A percentile compares a stretch with the other conserved stretches of the same genome.
These are phyloP conservation scores for Brachynemurus nebulosus DNA, from an alignment of 2,888 invertebrate species.

Conservation along the genomic window DNA sequence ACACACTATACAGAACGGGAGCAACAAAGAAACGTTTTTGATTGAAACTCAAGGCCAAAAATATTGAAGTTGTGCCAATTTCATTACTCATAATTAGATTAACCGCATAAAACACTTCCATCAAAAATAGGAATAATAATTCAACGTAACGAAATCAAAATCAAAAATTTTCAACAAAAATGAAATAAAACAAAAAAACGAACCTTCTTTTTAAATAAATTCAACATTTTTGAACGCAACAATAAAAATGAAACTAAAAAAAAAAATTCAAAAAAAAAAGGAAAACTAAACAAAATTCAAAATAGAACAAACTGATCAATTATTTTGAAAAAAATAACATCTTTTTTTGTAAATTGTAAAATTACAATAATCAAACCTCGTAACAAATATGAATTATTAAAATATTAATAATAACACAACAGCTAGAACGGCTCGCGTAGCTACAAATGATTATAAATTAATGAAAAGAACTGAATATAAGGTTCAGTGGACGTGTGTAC, in stretches of 20 bases:
- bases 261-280: too few species aligned
- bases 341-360: too few species aligned
- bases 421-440: neutral
- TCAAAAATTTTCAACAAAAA: neutral
- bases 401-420: too few species aligned
- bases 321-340: neutral
- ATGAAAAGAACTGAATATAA: neutral
- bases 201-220: constrained; percentile 1
- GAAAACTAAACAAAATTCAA: neutral
- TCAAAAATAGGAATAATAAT: too few species aligned
- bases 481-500: neutral
- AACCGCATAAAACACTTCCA: too few species aligned
- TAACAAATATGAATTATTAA: too few species aligned
- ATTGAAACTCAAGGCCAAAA: neutral
- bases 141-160: too few species aligned
- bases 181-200: too few species aligned
- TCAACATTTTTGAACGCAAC: neutral
- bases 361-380: too few species aligned
- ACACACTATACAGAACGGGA: neutral
- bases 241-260: too few species aligned
- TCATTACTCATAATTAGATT: neutral
- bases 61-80: neutral
- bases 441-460: neutral
- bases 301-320: neutral
- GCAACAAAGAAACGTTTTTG: too few species aligned